Percentiles rank a stretch among this genome's conserved stretches.
Conservation (phyloP, 2,888 invertebrate genomes). For the Cataglyphis albicans region DNA sequence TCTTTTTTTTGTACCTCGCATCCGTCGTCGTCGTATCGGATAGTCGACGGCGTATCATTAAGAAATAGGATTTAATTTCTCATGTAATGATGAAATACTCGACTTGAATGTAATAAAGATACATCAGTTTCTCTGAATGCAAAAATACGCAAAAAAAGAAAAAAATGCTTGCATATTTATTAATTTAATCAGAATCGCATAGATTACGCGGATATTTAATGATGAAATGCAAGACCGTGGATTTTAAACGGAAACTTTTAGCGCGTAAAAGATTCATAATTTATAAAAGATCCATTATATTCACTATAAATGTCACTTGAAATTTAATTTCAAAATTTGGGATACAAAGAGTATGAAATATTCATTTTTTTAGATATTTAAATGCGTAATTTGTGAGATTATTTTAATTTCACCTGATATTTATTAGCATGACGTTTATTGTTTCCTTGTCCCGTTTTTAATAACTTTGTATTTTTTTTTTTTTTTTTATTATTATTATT, state of each 20-base stretch:
- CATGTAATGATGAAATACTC: neutral
- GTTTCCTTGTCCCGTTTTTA: neutral
- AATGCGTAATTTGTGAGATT: neutral
- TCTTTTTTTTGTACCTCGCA: slow-evolving; percentile 15
- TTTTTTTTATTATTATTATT: neutral
- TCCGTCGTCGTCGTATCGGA: neutral
- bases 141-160: slow-evolving; percentile 12
- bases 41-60: neutral
- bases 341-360: neutral
- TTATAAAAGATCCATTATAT: neutral
- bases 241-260: neutral
- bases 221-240: neutral
- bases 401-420: neutral
- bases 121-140: neutral
- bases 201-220: slow-evolving; percentile 2
- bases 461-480: too few species aligned
- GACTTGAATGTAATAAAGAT: neutral
- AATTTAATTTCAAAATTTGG: slow-evolving; percentile 4
- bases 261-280: neutral
- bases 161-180: slow-evolving; percentile 38
- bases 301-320: slow-evolving; percentile 1
- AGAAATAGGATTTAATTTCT: slow-evolving; percentile 25
- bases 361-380: slow-evolving; percentile 13
- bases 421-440: neutral
- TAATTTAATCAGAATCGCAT: slow-evolving; percentile 17